A percentile compares a stretch with the other conserved stretches of the same genome.
phyloP scores from a whole-genome alignment of 2,888 invertebrate genomes.

The Patella ulyssiponensis region DNA sequence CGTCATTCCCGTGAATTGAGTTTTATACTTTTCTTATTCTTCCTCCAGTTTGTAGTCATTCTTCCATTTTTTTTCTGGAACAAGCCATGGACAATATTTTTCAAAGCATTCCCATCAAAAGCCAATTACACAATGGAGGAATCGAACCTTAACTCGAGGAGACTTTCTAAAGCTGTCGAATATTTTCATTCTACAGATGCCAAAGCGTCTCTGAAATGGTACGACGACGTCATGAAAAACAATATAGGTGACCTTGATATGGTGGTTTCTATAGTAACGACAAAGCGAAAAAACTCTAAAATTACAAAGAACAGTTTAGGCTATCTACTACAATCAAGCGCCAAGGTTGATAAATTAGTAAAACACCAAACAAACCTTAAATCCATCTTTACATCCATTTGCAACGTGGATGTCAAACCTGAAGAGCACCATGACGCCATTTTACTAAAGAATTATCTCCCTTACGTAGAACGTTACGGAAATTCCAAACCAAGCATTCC shows the following conservation, averaged over 20 bases:
- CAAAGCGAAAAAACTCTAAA: slow-evolving; percentile 44
- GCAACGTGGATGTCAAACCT: slow-evolving; percentile 64
- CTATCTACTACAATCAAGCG: slow-evolving; percentile 56
- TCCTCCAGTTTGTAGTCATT: slow-evolving; percentile 28
- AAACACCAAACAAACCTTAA: slow-evolving; percentile 38
- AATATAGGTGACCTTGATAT: slow-evolving; percentile 33
- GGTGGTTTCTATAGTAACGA: slow-evolving; percentile 54
- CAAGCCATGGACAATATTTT: slow-evolving; percentile 40
- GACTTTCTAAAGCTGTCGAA: slow-evolving; percentile 32
- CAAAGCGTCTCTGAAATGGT: slow-evolving; percentile 13
- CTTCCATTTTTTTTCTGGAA: slow-evolving; percentile 28
- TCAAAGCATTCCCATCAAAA: slow-evolving; percentile 25
- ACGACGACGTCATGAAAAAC: slow-evolving; percentile 11
- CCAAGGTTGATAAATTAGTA: slow-evolving; percentile 40
- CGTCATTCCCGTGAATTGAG: not conserved
- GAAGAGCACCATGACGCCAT: slow-evolving; percentile 49
- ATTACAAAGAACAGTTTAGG: slow-evolving; percentile 36
- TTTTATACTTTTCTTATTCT: slow-evolving; percentile 21
- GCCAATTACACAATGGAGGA: slow-evolving; percentile 28
- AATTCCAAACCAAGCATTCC: slow-evolving; percentile 27
- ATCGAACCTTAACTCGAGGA: slow-evolving; percentile 28
- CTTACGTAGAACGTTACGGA: slow-evolving; percentile 44
- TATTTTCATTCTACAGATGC: slow-evolving; percentile 34
- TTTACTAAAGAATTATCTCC: slow-evolving; percentile 45
- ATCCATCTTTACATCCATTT: slow-evolving; percentile 53